Evolutionary conservation across 2,113 vertebrate genomes (phyloP).

Genomic region (Polyodon spathula): DNA sequence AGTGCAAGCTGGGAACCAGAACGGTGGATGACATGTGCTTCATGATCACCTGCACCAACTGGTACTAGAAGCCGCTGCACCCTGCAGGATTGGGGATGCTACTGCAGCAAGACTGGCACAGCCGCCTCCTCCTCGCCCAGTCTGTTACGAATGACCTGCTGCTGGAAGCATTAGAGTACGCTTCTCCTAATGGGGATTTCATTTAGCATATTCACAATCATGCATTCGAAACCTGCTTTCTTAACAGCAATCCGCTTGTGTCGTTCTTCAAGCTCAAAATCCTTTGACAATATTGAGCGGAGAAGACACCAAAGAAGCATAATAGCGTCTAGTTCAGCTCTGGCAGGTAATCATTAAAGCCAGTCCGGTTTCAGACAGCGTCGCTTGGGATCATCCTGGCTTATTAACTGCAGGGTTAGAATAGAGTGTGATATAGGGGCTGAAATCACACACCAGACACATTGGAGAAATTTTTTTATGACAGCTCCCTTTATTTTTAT

Average conservation of each 20-base stretch:
- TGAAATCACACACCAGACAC: neutral
- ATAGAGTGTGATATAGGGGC: no score
- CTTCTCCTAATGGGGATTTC: no score
- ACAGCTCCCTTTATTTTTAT: conserved; percentile 43
- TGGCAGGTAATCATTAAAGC: no score
- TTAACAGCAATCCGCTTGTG: no score
- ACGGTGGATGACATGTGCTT: conserved; percentile 62
- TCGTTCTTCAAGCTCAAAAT: no score
- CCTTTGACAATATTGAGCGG: no score
- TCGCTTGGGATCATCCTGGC: no score
- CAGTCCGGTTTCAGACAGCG: no score
- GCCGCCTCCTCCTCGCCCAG: neutral
- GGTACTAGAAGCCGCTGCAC: conserved; percentile 45
- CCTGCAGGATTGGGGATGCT: neutral
- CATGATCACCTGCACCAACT: conserved; percentile 69
- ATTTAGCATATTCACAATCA: conserved; percentile 6
- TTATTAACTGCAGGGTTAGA: no score
- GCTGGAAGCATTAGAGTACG: neutral
- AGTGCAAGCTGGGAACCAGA: conserved; percentile 42
- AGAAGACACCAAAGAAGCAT: no score
- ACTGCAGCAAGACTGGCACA: neutral
- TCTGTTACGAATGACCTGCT: neutral
- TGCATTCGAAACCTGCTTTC: conserved; percentile 2
- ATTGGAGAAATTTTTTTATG: neutral
- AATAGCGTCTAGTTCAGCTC: no score